These are phyloP conservation scores for Argya squamiceps DNA, from an alignment of 2,797 vertebrate genomes.

Conservation along the genomic window DNA sequence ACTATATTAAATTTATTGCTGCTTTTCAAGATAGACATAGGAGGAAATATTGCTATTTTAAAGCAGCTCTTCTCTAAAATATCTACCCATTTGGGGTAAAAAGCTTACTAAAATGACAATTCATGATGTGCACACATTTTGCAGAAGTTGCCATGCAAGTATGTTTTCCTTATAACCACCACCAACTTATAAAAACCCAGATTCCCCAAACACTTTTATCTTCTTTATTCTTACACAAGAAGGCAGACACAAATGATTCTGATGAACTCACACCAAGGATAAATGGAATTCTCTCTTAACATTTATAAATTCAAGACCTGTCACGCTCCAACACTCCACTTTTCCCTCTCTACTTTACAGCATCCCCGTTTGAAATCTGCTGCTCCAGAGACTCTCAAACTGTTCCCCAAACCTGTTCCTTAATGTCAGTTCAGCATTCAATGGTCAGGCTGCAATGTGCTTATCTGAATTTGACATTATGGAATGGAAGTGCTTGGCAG, in stretches of 20 bases:
- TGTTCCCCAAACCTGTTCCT: not conserved
- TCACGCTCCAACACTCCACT: not conserved
- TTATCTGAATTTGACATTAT: conserved; percentile 12
- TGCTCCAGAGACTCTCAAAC: not conserved
- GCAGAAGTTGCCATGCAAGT: not conserved
- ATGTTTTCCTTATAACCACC: not conserved
- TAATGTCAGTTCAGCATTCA: not conserved
- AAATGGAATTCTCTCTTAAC: not conserved
- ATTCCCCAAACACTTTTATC: not conserved
- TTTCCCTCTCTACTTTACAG: not conserved
- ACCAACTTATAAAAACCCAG: not conserved
- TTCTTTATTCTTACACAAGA: not conserved
- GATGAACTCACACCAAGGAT: not conserved
- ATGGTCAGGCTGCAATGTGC: not conserved
- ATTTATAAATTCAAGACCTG: not conserved
- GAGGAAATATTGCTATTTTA: not conserved
- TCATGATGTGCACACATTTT: not conserved
- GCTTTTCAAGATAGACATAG: not conserved
- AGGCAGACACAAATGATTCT: not conserved
- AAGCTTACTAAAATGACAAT: not conserved
- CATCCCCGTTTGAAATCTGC: not conserved
- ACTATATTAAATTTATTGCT: not conserved
- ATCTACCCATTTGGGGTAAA: not conserved
- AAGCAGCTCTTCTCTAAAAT: not conserved
- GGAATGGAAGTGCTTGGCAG: not conserved